phyloP scores from a whole-genome alignment of 2,888 invertebrate species.

The Scelioninae gen. 1 region DNA sequence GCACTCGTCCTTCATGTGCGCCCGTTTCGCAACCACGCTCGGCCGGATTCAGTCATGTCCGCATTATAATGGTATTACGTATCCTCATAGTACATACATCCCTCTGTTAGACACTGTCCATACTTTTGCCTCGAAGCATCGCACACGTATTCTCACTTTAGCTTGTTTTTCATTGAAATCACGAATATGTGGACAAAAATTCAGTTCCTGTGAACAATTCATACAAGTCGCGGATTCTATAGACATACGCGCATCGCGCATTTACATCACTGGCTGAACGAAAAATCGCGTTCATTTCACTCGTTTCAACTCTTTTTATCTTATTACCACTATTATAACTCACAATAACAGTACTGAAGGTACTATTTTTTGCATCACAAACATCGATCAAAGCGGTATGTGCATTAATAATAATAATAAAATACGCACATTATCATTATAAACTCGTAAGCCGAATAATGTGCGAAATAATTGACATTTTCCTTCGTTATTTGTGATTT shows the following conservation, averaged over 20 bases:
- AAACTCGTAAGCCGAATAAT: too few relatives aligned
- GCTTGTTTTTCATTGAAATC: conserved; percentile 68
- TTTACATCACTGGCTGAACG: conserved; percentile 57
- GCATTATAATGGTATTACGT: conserved; percentile 83
- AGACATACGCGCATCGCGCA: conserved; percentile 12
- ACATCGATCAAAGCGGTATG: too few relatives aligned
- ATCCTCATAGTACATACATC: conserved; percentile 81
- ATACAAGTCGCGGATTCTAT: conserved; percentile 7
- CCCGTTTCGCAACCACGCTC: conserved; percentile 60
- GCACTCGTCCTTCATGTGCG: conserved; percentile 63
- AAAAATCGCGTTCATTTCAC: conserved; percentile 48
- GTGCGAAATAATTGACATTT: too few relatives aligned
- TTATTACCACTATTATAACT: conserved; percentile 56
- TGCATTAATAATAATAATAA: too few relatives aligned
- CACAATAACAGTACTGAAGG: conserved; percentile 52
- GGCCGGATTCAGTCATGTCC: conserved; percentile 79
- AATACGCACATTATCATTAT: too few relatives aligned
- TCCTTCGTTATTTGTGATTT: too few relatives aligned
- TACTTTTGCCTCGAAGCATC: conserved; percentile 61
- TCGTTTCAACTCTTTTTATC: conserved; percentile 14
- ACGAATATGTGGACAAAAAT: conserved; percentile 60
- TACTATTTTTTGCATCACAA: too few relatives aligned
- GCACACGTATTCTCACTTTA: conserved; percentile 67
- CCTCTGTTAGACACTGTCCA: conserved; percentile 69
- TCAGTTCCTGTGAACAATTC: conserved; percentile 47